These are phyloP conservation scores for Phylloscopus trochiloides DNA, from an alignment of 2,113 vertebrate genomes.

Conservation along the genomic window DNA sequence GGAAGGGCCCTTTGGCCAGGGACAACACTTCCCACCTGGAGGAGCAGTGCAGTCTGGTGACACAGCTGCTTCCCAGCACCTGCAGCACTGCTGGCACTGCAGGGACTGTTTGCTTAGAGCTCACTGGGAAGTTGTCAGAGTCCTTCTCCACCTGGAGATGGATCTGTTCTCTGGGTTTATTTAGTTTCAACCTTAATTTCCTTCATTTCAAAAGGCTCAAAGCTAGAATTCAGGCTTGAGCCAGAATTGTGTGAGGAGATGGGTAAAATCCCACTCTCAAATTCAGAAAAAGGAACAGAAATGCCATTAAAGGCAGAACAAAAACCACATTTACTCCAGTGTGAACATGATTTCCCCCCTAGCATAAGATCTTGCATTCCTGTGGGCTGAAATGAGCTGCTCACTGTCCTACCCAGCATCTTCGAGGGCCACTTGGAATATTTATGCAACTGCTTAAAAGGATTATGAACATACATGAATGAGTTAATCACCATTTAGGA, in stretches of 20 bases:
- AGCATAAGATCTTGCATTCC: background rate
- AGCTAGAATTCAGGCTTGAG: background rate
- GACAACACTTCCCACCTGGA: background rate
- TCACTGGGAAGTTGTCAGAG: background rate
- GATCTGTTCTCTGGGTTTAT: background rate
- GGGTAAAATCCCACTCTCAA: background rate
- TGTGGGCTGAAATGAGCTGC: background rate
- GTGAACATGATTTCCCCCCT: background rate
- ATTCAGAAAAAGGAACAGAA: conserved; percentile 1
- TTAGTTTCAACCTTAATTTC: background rate
- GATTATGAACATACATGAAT: background rate
- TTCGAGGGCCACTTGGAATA: background rate
- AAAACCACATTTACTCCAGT: conserved; percentile 6
- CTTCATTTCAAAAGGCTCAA: background rate
- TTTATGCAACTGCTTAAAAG: background rate
- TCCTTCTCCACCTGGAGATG: background rate
- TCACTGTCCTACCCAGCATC: background rate
- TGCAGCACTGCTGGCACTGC: background rate
- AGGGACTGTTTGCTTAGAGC: background rate
- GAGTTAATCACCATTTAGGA: background rate
- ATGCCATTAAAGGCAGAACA: conserved; percentile 14
- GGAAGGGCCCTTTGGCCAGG: background rate
- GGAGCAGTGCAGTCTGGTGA: background rate
- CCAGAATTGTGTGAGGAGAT: background rate
- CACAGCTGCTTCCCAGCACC: background rate